A percentile compares a stretch with the other conserved stretches of the same genome.
Conservation (phyloP, 1,140 invertebrate genomes). For the Monochamus saltuarius region DNA sequence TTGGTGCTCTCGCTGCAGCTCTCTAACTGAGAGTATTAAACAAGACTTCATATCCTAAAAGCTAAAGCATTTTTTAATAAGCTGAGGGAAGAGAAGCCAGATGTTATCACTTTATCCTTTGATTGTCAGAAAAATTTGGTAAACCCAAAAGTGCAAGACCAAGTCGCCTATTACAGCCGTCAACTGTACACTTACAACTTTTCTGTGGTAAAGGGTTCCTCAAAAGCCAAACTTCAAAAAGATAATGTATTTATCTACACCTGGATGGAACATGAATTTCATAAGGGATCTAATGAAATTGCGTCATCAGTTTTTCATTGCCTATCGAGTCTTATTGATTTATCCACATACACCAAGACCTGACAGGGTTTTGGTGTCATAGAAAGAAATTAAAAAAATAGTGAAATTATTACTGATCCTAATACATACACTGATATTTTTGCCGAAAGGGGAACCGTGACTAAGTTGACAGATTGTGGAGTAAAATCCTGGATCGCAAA, state of each 20-base stretch:
- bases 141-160: neutral
- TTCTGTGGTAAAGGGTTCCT: no score
- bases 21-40: neutral
- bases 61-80: neutral
- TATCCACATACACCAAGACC: constrained; percentile 8
- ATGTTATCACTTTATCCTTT: neutral
- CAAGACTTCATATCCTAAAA: neutral
- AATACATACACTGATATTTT: no score
- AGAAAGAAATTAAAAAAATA: no score
- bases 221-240: constrained; percentile 6
- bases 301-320: constrained; percentile 12
- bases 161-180: no score
- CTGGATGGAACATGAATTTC: constrained; percentile 16
- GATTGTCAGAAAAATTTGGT: neutral
- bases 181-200: no score
- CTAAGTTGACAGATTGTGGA: no score
- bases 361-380: neutral
- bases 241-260: constrained; percentile 6
- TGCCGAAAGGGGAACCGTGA: no score
- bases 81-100: neutral
- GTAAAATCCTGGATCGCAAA: no score
- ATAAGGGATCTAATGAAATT: constrained; percentile 12
- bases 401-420: no score
- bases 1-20: constrained; percentile 5
- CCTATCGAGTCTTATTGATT: constrained; percentile 11